These are phyloP conservation scores for Hydriomena furcata DNA, from an alignment of 2,888 invertebrate species.

Conservation along the genomic window DNA sequence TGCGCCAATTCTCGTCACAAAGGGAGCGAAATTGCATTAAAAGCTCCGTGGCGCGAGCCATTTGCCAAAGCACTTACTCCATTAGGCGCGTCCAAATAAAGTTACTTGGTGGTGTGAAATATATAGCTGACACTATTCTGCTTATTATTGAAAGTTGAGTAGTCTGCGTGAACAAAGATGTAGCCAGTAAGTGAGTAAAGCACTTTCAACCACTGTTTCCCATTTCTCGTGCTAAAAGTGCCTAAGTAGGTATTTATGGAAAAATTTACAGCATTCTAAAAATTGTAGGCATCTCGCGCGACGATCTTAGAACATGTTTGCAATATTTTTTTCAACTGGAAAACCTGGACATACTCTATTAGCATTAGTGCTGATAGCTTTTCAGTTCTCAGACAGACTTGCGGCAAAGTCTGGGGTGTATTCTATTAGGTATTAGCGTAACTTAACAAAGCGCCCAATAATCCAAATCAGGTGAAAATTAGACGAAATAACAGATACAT, in stretches of 20 bases:
- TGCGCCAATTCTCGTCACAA: slow-evolving; percentile 81
- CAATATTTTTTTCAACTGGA: too few species aligned
- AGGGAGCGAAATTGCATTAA: slow-evolving; percentile 82
- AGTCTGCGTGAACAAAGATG: too few species aligned
- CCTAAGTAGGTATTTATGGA: too few species aligned
- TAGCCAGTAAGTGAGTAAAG: too few species aligned
- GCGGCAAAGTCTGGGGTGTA: not conserved
- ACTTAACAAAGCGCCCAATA: slow-evolving; percentile 9
- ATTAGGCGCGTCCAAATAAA: slow-evolving; percentile 78
- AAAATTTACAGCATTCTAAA: too few species aligned
- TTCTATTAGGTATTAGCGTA: not conserved
- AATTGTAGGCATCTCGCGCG: too few species aligned
- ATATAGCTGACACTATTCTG: slow-evolving; percentile 41
- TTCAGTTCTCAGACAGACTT: not conserved
- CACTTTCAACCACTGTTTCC: too few species aligned
- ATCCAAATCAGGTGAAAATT: slow-evolving; percentile 22
- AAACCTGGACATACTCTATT: too few species aligned
- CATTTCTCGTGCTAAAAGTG: too few species aligned
- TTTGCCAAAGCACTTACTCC: slow-evolving; percentile 80
- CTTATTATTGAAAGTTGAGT: slow-evolving; percentile 19
- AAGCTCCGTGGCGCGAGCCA: slow-evolving; percentile 80
- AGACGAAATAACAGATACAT: slow-evolving; percentile 13
- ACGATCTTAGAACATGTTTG: too few species aligned
- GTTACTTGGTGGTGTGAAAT: slow-evolving; percentile 70
- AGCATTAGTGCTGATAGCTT: too few species aligned